Base-by-base conservation (phyloP, 2,888 invertebrate species). In the Brenthis hecate region DNA sequence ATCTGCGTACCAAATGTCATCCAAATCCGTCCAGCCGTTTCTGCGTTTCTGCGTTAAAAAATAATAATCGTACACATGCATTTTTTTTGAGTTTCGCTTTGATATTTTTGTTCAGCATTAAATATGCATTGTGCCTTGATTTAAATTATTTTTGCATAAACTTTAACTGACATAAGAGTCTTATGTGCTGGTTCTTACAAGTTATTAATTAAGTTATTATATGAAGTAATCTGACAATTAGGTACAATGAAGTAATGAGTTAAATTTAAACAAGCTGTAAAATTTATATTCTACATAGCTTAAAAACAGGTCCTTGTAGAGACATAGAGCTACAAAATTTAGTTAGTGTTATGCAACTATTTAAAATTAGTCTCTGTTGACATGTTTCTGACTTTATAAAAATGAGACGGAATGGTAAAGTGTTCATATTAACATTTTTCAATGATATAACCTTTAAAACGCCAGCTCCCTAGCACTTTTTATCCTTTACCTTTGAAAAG, bases 201-300 rank as follows among this genome's bases (percentile, higher is more conserved):
- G 14, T 50, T 56, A 14, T 61, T 56, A 48, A 58, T 66, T 62
- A 55, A 63, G 16, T 66, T 56, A 66, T 48, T 43, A 53, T 43
- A 53, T 47, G 47, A 66, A 69, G 63, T 69, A 66, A 69, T 47
- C 54, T 58, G 51, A 58, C 63, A 69, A 68, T 50, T 66, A 62
- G 50, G 62, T 48, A 47, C 65, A 63, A 28, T 28, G 28, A 28
- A 28, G 28, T 28, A 28, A 28, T 91, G 87, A 90, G 88, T 84
- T 86, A 83, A 90, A 87, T 87, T 89, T 86, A 85, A 91, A 88
- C 88, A 85, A 89, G 88, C 91, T 88, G 87, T 85, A 82, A 88
- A 91, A 90, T 89, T 85, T 89, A 89, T 89, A 88, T 91, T 90
- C 90, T 85, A 86, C 87, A 80, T 85, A 86, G 87, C 87, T 91